A percentile compares a stretch with the other conserved stretches of the same genome.
Conservation (phyloP, 1,140 invertebrate genomes). For the Drosophila nigromelanica region DNA sequence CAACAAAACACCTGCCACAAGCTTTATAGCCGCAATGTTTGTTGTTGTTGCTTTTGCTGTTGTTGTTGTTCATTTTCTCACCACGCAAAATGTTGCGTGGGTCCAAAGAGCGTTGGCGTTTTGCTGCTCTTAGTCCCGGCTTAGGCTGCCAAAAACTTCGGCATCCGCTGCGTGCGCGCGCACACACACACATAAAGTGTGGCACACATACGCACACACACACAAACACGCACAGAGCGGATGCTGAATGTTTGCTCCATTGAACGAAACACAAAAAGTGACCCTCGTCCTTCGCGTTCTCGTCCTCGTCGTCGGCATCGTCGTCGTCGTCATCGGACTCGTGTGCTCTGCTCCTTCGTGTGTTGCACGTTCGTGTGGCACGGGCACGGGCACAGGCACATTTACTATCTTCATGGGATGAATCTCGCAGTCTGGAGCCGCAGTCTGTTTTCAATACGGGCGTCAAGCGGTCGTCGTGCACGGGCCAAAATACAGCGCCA, state of each 20-base stretch:
- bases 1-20: constrained; percentile 11
- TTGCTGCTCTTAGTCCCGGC: constrained; percentile 27
- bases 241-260: constrained; percentile 70
- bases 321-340: constrained; percentile 4
- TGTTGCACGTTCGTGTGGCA: constrained; percentile 27
- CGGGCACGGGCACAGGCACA: constrained; percentile 19
- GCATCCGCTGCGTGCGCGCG: constrained; percentile 37
- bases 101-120: constrained; percentile 31
- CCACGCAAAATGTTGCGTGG: constrained; percentile 34
- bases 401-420: constrained; percentile 72
- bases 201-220: constrained; percentile 5
- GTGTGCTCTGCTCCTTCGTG: constrained; percentile 25
- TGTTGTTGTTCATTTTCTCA: constrained; percentile 32
- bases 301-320: not conserved
- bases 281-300: constrained; percentile 1
- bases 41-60: constrained; percentile 13
- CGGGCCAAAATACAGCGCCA: constrained; percentile 49
- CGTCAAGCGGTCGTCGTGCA: constrained; percentile 79
- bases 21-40: not conserved
- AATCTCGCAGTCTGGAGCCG: constrained; percentile 67
- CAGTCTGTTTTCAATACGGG: constrained; percentile 81
- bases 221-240: constrained; percentile 31
- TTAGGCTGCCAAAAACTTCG: constrained; percentile 16
- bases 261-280: constrained; percentile 54
- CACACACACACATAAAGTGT: constrained; percentile 28